phyloP scores from a whole-genome alignment of 1,140 invertebrate genomes.

The Caerostris extrusa region DNA sequence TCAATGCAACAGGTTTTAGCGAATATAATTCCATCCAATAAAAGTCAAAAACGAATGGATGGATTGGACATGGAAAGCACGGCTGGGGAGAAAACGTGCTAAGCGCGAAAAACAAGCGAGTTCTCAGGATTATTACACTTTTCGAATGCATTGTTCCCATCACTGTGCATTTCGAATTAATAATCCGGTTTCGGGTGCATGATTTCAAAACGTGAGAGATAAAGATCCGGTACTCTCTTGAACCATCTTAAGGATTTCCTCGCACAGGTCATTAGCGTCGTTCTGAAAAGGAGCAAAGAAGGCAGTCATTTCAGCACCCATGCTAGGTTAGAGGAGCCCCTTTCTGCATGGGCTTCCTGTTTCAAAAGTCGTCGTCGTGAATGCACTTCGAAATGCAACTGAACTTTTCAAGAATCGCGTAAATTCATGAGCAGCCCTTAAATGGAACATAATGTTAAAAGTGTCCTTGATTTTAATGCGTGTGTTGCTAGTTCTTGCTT shows the following conservation, averaged over 20 bases:
- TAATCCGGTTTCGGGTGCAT: constrained; percentile 46
- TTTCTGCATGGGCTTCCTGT: not conserved
- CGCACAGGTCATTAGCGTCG: constrained; percentile 40
- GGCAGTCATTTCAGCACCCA: not conserved
- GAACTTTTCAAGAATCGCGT: not conserved
- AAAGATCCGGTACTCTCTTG: constrained; percentile 19
- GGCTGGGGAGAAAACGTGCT: not conserved
- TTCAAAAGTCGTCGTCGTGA: not conserved
- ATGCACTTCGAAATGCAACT: not conserved
- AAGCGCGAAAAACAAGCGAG: constrained; percentile 4
- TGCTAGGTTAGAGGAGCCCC: not conserved
- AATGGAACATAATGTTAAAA: not conserved
- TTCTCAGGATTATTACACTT: constrained; percentile 23
- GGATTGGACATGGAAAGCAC: not conserved
- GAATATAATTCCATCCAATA: not conserved
- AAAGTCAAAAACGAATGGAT: not conserved
- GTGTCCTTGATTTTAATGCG: too few species aligned
- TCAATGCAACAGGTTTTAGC: not conserved
- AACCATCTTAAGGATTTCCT: constrained; percentile 44
- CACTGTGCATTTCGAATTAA: constrained; percentile 37
- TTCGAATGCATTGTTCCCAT: not conserved
- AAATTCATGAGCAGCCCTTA: not conserved
- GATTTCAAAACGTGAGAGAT: constrained; percentile 48
- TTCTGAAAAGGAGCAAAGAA: constrained; percentile 33
- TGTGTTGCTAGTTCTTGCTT: too few species aligned